phyloP scores from a whole-genome alignment of 2,888 invertebrate genomes.

The Erpobdella octoculata region DNA sequence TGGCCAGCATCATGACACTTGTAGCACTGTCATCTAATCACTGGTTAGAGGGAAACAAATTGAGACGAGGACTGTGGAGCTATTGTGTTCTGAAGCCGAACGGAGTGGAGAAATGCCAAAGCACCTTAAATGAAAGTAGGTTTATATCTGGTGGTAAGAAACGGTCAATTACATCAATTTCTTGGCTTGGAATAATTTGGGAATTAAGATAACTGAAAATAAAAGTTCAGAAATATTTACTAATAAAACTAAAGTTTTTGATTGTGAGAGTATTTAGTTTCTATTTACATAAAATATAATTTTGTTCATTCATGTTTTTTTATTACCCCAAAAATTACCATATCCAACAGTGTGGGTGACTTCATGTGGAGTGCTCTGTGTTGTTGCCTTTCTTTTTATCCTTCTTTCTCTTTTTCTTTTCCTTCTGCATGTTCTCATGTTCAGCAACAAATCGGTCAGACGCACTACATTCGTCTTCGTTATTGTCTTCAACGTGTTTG shows the following conservation, averaged over 20 bases:
- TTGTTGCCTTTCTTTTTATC: constrained; percentile 1
- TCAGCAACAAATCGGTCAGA: neutral
- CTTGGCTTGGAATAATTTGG: no score
- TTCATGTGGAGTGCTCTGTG: neutral
- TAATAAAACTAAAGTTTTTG: no score
- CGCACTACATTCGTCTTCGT: neutral
- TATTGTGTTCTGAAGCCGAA: neutral
- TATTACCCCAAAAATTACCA: no score
- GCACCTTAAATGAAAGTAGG: constrained; percentile 7
- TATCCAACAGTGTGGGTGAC: neutral
- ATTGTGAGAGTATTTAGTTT: no score
- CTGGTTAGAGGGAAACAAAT: constrained; percentile 8
- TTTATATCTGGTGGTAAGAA: no score
- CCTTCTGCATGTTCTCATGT: neutral
- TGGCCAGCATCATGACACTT: neutral
- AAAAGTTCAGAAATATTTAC: no score
- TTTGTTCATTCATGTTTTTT: no score
- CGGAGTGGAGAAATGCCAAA: neutral
- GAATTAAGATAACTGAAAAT: no score
- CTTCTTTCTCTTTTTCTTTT: neutral
- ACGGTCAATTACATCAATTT: no score
- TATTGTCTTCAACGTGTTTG: neutral
- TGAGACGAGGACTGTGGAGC: constrained; percentile 8
- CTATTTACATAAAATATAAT: no score
- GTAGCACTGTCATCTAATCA: neutral